Conservation (phyloP, 2,888 invertebrate species). For the Alsophila aescularia region DNA sequence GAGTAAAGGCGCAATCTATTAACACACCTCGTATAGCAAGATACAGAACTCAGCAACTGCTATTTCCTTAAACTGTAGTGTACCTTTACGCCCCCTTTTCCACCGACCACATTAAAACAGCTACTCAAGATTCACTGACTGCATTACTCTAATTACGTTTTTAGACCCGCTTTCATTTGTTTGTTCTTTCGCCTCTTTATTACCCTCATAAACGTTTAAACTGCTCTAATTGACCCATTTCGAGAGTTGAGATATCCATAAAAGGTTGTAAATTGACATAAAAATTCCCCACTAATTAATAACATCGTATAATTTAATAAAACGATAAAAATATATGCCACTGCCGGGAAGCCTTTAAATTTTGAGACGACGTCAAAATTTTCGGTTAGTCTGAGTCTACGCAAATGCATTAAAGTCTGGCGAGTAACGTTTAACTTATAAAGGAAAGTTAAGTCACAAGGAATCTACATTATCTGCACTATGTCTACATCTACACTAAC, state of each 20-base stretch:
- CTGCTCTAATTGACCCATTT: slow-evolving; percentile 53
- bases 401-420: slow-evolving; percentile 29
- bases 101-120: slow-evolving; percentile 24
- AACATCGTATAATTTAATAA: slow-evolving; percentile 47
- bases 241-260: slow-evolving; percentile 42
- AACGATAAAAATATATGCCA: slow-evolving; percentile 35
- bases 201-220: slow-evolving; percentile 52
- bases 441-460: too few species aligned
- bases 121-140: slow-evolving; percentile 54
- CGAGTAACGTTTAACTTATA: slow-evolving; percentile 3
- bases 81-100: slow-evolving; percentile 12
- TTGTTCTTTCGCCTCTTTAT: slow-evolving; percentile 50
- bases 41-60: slow-evolving; percentile 2
- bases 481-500: too few species aligned
- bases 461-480: too few species aligned
- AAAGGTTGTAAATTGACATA: slow-evolving; percentile 54
- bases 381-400: slow-evolving; percentile 32
- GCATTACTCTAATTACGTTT: slow-evolving; percentile 74
- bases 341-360: slow-evolving; percentile 14
- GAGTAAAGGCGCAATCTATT: too few species aligned
- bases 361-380: slow-evolving; percentile 16
- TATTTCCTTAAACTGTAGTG: background rate
- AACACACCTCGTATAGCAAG: too few species aligned
- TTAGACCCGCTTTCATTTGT: slow-evolving; percentile 57
- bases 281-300: slow-evolving; percentile 57